phyloP scores from a whole-genome alignment of 2,888 invertebrate species.

The Acanthosepion pharaonis region DNA sequence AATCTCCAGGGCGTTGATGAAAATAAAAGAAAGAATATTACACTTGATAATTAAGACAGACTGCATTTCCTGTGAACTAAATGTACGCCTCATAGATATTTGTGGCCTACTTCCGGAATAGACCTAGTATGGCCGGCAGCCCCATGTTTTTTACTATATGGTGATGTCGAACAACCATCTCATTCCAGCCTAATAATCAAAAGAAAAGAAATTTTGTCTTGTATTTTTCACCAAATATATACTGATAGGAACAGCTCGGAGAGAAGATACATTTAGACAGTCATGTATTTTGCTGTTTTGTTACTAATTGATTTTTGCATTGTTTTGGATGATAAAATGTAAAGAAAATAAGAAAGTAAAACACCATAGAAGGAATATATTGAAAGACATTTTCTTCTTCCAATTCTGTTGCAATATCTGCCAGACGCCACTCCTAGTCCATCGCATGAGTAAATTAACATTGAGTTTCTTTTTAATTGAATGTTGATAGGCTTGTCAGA shows the following conservation, averaged over 20 bases:
- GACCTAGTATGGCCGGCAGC: neutral
- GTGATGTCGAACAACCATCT: neutral
- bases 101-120: neutral
- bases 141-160: neutral
- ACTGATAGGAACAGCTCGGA: neutral
- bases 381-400: neutral
- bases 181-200: neutral
- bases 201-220: neutral
- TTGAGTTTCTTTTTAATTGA: neutral
- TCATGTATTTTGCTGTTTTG: neutral
- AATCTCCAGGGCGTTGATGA: too few relatives aligned
- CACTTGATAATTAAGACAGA: too few relatives aligned
- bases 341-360: neutral
- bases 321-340: neutral
- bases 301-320: neutral
- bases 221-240: slow-evolving; percentile 2
- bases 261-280: neutral
- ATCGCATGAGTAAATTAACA: neutral
- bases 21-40: too few relatives aligned
- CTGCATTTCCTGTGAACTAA: too few relatives aligned
- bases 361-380: neutral
- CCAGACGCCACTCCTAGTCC: neutral
- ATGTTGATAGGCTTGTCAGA: slow-evolving; percentile 1
- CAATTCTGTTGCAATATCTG: neutral
- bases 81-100: too few relatives aligned